phyloP scores from a whole-genome alignment of 2,888 invertebrate genomes.

The Terebella lapidaria region DNA sequence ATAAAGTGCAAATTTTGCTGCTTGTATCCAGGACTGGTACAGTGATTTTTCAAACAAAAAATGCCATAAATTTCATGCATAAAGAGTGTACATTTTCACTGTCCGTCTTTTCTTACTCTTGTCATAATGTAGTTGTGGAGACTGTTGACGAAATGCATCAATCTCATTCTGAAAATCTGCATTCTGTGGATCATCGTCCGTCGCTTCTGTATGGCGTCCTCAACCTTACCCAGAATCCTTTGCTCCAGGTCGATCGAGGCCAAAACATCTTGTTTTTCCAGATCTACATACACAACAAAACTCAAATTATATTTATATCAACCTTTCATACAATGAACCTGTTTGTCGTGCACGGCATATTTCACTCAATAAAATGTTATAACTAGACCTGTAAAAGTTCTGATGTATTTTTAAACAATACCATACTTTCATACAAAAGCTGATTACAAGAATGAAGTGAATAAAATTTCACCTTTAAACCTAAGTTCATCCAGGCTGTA shows the following conservation, averaged over 20 bases:
- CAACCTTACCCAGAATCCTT: not conserved
- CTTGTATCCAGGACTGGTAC: no score
- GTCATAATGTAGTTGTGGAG: slow-evolving; percentile 53
- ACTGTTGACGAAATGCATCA: slow-evolving; percentile 52
- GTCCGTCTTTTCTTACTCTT: slow-evolving; percentile 35
- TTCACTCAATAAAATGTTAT: no score
- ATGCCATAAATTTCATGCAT: no score
- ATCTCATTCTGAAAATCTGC: slow-evolving; percentile 47
- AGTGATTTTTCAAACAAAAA: no score
- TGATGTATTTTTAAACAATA: not conserved
- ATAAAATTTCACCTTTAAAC: slow-evolving; percentile 39
- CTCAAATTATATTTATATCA: no score
- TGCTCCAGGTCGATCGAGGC: not conserved
- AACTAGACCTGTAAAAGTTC: no score
- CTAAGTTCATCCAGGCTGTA: slow-evolving; percentile 48
- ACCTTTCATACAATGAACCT: no score
- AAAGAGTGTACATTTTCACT: no score
- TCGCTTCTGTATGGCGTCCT: not conserved
- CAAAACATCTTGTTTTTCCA: not conserved
- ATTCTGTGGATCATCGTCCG: slow-evolving; percentile 29
- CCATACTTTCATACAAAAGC: not conserved
- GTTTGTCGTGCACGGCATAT: no score
- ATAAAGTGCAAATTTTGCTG: no score
- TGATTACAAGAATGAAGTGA: not conserved
- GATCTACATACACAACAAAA: not conserved